Evolutionary conservation across 1,140 invertebrate genomes (phyloP), one percentile per base, ranked within the genome.

Genomic region (Agrilus planipennis): DNA sequence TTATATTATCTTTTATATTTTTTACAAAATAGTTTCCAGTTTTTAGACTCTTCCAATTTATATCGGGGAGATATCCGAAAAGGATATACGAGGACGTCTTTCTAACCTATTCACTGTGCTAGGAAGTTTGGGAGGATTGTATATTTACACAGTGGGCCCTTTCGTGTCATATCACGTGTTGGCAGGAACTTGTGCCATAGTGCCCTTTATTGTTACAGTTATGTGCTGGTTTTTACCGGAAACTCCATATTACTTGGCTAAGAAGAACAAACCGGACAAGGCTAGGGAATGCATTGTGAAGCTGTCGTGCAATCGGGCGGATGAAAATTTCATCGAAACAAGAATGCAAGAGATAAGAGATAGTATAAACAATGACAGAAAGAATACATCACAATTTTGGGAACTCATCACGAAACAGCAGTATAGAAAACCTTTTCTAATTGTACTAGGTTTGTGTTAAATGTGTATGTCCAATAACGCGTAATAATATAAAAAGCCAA

Each of bases 211-310:
- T 12, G 75, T 73, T 50, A 57, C 70, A 9, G 43, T 72, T 27
- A 55, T 55, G 5, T 75, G 75, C 43, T 62, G 70, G 18, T 75
- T 73, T 47, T 55, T 72, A 23, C 71, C 71, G 18, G 73, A 75
- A 60, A 74, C 71, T 41, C 73, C 73, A n/a, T 71, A 74, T 45
- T 73, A 67, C n/a, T n/a, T n/a, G n/a, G n/a, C n/a, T n/a, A n/a
- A n/a, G n/a, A n/a, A n/a, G n/a, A n/a, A n/a, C n/a, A n/a, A n/a
- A n/a, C n/a, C n/a, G n/a, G n/a, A n/a, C n/a, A n/a, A n/a, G n/a
- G 43, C 43, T 4, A 25, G 19, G 20, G 23, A 32, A 35, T 40
- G 20, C 37, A 19, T 45, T n/a, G 16, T 41, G n/a, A 25, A 18
- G 18, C 28, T 45, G 10, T 40, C 37, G 11, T 35, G 39, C 30